Evolutionary conservation across 2,113 vertebrate species (phyloP), one percentile per base, ranked within the genome.

Genomic region (Kobus ellipsiprymnus): DNA sequence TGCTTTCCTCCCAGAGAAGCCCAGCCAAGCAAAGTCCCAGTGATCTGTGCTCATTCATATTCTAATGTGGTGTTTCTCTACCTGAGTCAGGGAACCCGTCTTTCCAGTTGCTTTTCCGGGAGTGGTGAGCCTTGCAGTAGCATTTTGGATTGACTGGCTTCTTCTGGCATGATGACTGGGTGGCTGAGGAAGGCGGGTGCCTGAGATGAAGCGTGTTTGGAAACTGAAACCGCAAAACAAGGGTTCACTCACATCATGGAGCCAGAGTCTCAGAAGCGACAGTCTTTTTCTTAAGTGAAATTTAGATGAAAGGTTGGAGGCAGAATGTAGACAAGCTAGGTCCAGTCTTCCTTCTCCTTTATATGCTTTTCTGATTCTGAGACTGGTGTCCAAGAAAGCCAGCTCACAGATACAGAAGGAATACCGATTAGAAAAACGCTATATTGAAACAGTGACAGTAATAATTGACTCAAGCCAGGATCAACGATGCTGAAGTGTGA

Each of bases 181-280:
- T 90, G 36, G 83, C 19, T 30, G 36, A 62, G 23, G 60, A 92
- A 95, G 92, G 64, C 60, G 29, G 71, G n/a, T 91, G 57, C 77
- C 15, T 91, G 44, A 16, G 16, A 92, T 50, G 77, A 78, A 77
- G n/a, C 2, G 29, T 60, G 57, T 90, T 94, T 96, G 84, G 93
- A 96, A 95, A 97, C 9, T 86, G 62, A 87, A 87, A 93, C 82
- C 96, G 40, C 36, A 29, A 91, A 91, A 85, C 10, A 23, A 13
- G 0, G 30, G 40, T 15, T 67, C 59, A 74, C 55, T 78, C 60
- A 55, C 1, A 86, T 19, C 12, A 54, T 44, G 57, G 54, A 90
- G 59, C 30, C 64, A 78, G 23, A 57, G 54, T 87, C 44, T 87
- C 80, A 90, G 55, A 80, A 86, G 54, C 1, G 60, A 52, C 33